Evolutionary conservation across 2,888 invertebrate genomes (phyloP), one percentile per base, ranked within the genome.

Genomic region (Lepidocyrtinus sp.): DNA sequence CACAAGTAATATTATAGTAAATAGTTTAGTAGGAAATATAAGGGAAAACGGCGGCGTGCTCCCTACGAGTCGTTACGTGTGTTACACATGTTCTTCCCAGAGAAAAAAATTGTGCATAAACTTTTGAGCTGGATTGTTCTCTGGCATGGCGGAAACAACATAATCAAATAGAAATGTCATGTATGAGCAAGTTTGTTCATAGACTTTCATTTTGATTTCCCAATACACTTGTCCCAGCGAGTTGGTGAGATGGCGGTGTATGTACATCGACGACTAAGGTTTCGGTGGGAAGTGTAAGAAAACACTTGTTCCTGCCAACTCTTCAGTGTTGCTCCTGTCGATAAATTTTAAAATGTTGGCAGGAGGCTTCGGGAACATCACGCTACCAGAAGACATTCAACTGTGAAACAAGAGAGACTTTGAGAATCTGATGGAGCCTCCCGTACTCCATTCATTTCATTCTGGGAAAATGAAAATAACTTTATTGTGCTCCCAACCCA

Each of bases 181-280:
- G 62, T 62, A 62, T 62, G 62, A 62, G 62, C 24, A 62, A 62
- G 22, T 62, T 62, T 62, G 22, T 62, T 24, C 62, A 62, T 62
- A 62, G 7, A 62, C 62, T 62, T 62, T 62, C 24, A 75, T 75
- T 74, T 61, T 75, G 68, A 75, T 75, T 75, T 75, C 75, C 75
- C 75, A 22, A 50, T 67, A 45, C 67, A 59, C 67, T 21, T 65
- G 55, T 27, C 21, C 24, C 50, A 17, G 68, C n/a, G 5, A 64
- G 1, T 21, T n/a, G 62, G 17, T 64, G 63, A 64, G 17, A 9
- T 22, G 25, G 26, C 62, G 25, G 61, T 61, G 61, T 22, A 24
- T 24, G 61, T 19, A 15, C 5, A 9, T 9, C 12, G 17, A 55
- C 5, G 55, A 17, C n/a, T n/a, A n/a, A n/a, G n/a, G 55, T 17